Percentiles rank a stretch among this genome's conserved stretches.
Evolutionary conservation across 2,888 invertebrate species (phyloP).

Genomic region (Alloscopus bannaensis): DNA sequence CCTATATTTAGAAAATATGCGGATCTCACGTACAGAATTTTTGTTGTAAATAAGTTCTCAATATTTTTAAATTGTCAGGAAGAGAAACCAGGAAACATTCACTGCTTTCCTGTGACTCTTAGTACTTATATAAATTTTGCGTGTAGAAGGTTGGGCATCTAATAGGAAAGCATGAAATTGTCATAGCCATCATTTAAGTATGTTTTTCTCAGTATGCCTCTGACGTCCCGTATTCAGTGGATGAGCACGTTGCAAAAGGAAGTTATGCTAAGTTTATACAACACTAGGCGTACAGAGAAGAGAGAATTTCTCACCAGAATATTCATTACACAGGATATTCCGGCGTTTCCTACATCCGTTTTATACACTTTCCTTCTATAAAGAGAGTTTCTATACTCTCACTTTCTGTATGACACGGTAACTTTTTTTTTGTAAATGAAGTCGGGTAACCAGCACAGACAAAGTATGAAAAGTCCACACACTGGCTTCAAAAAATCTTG

Average conservation of each 20-base stretch:
- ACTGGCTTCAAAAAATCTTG: too few species aligned
- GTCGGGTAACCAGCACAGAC: too few species aligned
- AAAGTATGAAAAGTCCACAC: too few species aligned
- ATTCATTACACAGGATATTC: slow-evolving; percentile 11
- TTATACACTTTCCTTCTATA: too few species aligned
- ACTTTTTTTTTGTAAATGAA: too few species aligned
- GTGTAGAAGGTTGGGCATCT: too few species aligned
- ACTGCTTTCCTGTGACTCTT: slow-evolving; percentile 1
- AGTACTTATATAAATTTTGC: too few species aligned
- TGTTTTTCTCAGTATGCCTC: neutral
- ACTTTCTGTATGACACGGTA: too few species aligned
- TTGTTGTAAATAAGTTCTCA: neutral
- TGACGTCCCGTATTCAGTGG: slow-evolving; percentile 3
- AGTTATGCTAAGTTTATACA: neutral
- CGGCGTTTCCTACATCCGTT: neutral
- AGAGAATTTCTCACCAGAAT: neutral
- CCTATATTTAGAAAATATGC: too few species aligned
- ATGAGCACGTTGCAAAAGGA: slow-evolving; percentile 5
- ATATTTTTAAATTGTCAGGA: neutral
- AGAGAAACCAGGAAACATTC: neutral
- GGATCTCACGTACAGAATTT: too few species aligned
- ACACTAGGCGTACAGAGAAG: neutral
- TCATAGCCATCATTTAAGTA: neutral
- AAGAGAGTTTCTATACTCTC: too few species aligned
- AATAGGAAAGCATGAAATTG: neutral